These are phyloP conservation scores for Nibea coibor DNA, from an alignment of 2,113 vertebrate genomes.

Conservation along the genomic window DNA sequence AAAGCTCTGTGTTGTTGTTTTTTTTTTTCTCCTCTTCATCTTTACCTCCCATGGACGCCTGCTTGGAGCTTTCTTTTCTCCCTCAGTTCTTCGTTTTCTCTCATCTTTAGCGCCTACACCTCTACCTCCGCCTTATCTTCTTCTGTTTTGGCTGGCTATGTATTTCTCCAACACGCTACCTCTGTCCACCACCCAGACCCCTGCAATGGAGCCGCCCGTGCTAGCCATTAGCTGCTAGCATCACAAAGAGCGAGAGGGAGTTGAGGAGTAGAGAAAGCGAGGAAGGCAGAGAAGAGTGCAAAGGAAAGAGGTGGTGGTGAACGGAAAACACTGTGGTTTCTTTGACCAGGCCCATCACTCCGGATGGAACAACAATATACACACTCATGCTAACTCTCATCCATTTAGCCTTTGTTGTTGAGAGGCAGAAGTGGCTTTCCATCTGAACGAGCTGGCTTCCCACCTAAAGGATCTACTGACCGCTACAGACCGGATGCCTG, in stretches of 20 bases:
- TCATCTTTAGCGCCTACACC: conserved; percentile 32
- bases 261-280: background rate
- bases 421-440: conserved; percentile 48
- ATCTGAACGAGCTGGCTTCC: conserved; percentile 44
- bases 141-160: conserved; percentile 43
- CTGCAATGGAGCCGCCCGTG: conserved; percentile 72
- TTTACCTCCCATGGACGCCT: conserved; percentile 41
- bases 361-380: conserved; percentile 43
- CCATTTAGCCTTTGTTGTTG: conserved; percentile 32
- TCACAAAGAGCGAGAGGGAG: conserved; percentile 53
- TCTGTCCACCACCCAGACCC: conserved; percentile 60
- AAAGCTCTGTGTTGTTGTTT: conserved; percentile 17
- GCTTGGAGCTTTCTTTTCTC: conserved; percentile 35
- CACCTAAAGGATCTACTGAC: conserved; percentile 49
- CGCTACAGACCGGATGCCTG: conserved; percentile 46
- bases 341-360: conserved; percentile 35
- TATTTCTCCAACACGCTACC: conserved; percentile 59
- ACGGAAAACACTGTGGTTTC: conserved; percentile 36
- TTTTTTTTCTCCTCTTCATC: conserved; percentile 29
- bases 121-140: conserved; percentile 41
- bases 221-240: conserved; percentile 71
- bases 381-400: conserved; percentile 40
- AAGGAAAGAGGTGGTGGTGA: conserved; percentile 7
- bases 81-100: conserved; percentile 30
- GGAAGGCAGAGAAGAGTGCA: background rate